Base-by-base conservation (phyloP, 2,888 invertebrate species). In the Spialia ferax region DNA sequence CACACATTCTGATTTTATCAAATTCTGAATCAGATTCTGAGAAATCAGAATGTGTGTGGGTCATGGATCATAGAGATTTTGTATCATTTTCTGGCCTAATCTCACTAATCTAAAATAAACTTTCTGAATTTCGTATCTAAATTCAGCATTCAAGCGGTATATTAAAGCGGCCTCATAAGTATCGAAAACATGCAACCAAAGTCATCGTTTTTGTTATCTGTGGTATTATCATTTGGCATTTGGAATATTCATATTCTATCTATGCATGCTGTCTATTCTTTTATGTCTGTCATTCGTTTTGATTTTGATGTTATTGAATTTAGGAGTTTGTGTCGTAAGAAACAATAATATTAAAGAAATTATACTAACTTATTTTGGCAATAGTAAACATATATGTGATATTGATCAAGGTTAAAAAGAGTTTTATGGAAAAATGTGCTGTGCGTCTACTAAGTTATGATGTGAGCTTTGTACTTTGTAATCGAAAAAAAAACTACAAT, bases 301-400 rank as follows among this genome's bases (percentile, higher is more conserved):
- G 84, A 89, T 86, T 89, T 89, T 88, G 84, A 89, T 93, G 91
- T 93, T 93, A 89, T 89, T 91, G 86, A 88, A 85, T 76, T 18
- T 48, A 73, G 71, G 73, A 74, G 73, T 76, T 78, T 77, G 69
- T 75, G 73, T 75, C 73, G 69, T 73, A 75, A n/a, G 74, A 69
- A 72, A 73, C 74, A 73, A 62, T 75, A 73, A 73, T 75, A 74
- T 73, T 73, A 56, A 70, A 72, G 68, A 72, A 69, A 71, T 72
- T 74, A 77, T 77, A 73, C 73, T 76, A 73, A 72, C 70, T 75
- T 68, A 70, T 77, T 75, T 73, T 74, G 77, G 74, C 75, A 70
- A 69, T 71, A 73, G 73, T 67, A 73, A 77, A 74, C 70, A 71
- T 69, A 73, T 74, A 69, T 70, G 73, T 56, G 75, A 76, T 69